Evolutionary conservation across 2,113 vertebrate species (phyloP).

Genomic region (Micromys minutus): DNA sequence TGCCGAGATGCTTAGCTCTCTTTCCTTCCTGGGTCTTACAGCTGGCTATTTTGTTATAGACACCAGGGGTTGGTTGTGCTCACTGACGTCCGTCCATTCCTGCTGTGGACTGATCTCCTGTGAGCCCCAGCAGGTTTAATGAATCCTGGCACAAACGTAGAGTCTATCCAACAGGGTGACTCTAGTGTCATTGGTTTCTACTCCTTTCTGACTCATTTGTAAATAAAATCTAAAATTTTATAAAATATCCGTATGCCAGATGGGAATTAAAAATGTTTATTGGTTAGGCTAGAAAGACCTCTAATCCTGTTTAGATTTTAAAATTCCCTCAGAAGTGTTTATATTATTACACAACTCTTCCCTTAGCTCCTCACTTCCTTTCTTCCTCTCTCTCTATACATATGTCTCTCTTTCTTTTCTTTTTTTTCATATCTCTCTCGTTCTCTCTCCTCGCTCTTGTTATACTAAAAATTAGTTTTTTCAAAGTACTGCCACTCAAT

Average conservation of each 20-base stretch:
- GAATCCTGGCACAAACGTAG: neutral
- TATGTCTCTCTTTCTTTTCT: neutral
- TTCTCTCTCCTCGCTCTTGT: neutral
- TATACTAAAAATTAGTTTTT: neutral
- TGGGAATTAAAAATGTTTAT: constrained; percentile 25
- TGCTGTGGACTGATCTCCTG: neutral
- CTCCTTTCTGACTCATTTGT: constrained; percentile 34
- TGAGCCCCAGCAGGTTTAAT: neutral
- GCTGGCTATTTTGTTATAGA: neutral
- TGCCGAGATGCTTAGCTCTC: neutral
- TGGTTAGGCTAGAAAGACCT: neutral
- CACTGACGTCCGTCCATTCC: neutral
- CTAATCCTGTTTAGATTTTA: neutral
- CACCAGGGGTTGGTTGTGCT: neutral
- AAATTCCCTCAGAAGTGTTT: neutral
- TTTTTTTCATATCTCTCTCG: no score
- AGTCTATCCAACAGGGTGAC: neutral
- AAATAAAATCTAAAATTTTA: constrained; percentile 23
- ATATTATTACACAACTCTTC: neutral
- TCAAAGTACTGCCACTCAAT: neutral
- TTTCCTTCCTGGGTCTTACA: neutral
- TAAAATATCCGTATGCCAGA: constrained; percentile 22
- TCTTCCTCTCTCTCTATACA: neutral
- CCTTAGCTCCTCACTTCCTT: neutral
- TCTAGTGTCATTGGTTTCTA: neutral